phyloP scores from a whole-genome alignment of 2,797 vertebrate genomes.

The Phaenicophaeus curvirostris region DNA sequence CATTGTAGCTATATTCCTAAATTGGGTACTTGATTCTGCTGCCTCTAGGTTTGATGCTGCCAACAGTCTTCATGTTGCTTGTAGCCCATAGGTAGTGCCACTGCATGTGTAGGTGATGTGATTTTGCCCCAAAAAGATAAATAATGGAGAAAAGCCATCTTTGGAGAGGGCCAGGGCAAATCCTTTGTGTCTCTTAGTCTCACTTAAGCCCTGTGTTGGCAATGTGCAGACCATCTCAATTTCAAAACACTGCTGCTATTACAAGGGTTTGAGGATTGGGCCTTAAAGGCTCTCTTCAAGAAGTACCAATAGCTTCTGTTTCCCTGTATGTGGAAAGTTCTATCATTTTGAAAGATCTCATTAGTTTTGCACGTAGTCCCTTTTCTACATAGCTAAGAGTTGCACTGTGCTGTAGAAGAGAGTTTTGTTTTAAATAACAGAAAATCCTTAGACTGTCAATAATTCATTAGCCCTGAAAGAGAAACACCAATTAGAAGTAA shows the following conservation, averaged over 20 bases:
- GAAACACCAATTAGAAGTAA: constrained; percentile 8
- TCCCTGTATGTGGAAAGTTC: neutral
- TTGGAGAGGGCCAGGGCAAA: neutral
- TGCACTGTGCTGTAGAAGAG: neutral
- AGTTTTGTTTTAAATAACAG: constrained; percentile 17
- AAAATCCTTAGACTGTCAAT: constrained; percentile 10
- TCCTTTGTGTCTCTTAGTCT: neutral
- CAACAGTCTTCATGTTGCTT: neutral
- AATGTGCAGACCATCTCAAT: neutral
- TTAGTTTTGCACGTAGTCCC: neutral
- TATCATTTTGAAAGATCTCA: neutral
- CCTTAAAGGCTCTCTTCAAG: neutral
- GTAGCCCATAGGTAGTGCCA: neutral
- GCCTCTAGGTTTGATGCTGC: neutral
- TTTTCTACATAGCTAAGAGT: neutral
- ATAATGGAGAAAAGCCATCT: neutral
- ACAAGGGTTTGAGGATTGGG: neutral
- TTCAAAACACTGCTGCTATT: neutral
- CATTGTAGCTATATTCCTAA: neutral
- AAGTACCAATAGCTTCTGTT: neutral
- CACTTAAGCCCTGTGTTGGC: neutral
- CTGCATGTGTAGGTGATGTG: neutral
- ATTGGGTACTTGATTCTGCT: neutral
- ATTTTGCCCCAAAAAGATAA: neutral
- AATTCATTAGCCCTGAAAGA: constrained; percentile 9